Evolutionary conservation across 2,888 invertebrate genomes (phyloP).

Genomic region (Ophion slaviceki): DNA sequence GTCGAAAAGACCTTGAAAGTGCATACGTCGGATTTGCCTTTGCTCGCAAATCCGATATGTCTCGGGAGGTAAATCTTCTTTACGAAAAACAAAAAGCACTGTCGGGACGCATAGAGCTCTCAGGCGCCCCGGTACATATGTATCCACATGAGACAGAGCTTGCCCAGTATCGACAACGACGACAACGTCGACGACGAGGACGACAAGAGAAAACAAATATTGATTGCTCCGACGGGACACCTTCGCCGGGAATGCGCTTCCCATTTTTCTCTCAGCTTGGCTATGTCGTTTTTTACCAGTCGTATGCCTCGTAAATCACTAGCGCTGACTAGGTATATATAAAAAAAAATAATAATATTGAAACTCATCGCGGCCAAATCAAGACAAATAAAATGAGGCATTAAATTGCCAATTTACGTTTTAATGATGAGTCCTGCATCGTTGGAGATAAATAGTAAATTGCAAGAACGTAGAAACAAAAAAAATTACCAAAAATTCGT

Average conservation of each 20-base stretch:
- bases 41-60: constrained; percentile 21
- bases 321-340: no score
- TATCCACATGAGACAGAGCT: constrained; percentile 39
- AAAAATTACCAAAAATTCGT: no score
- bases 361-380: no score
- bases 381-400: no score
- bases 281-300: background rate
- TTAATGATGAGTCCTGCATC: no score
- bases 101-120: background rate
- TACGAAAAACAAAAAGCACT: constrained; percentile 17
- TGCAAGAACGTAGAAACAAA: no score
- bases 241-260: constrained; percentile 35
- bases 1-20: constrained; percentile 37
- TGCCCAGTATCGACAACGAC: background rate
- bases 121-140: background rate
- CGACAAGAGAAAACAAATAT: constrained; percentile 30
- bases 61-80: constrained; percentile 37
- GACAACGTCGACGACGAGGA: background rate
- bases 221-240: constrained; percentile 27
- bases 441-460: no score
- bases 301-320: background rate
- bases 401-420: no score
- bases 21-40: constrained; percentile 47
- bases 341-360: no score
- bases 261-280: background rate